Base-by-base conservation (phyloP, 2,888 invertebrate genomes). In the Aricia artaxerxes region DNA sequence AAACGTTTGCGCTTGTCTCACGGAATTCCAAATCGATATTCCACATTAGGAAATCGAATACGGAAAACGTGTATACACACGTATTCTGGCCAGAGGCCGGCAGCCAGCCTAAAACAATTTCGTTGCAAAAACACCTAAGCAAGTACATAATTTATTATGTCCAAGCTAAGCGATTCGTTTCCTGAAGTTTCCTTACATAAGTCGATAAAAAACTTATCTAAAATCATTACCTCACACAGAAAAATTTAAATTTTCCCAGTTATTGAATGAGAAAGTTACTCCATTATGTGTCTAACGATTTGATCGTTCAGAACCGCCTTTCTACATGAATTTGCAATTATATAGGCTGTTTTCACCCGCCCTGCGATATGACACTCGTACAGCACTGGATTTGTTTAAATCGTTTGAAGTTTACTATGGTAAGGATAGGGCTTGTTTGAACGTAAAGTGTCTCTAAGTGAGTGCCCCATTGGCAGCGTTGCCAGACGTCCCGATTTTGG, bases 281-380 rank as follows among this genome's bases (percentile, higher is more conserved):
- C 82, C 80, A 82, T 83, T 81, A 81, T 83, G 83, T 81, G 53
- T 83, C 84, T 83, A 73, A 86, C 82, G 85, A 85, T 86, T 85
- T 83, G 85, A 87, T 85, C 84, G 84, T 83, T 84, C 82, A 81
- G 81, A 83, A 83, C 82, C 84, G 82, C 85, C 85, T 87, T 88
- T 88, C 86, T 86, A 86, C 87, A 88, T 87, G 85, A 87, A 88
- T 87, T 85, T 87, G 86, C 87, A 87, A 89, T 89, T 88, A 89
- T 89, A 73, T 73, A 60, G 44, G n/a, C 72, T 69, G 78, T 35
- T 72, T 78, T 78, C 73, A 38, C 72, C 78, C 73, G 73, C 38
- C 78, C 73, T 72, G 24, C 73, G 73, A 78, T 78, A 73, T 60
- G 60, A 61, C 73, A 73, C 38, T 73, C 73, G 57, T 78, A 44